Evolutionary conservation across 2,113 vertebrate species (phyloP), one percentile per base, ranked within the genome.

Genomic region (Nannospalax galili): DNA sequence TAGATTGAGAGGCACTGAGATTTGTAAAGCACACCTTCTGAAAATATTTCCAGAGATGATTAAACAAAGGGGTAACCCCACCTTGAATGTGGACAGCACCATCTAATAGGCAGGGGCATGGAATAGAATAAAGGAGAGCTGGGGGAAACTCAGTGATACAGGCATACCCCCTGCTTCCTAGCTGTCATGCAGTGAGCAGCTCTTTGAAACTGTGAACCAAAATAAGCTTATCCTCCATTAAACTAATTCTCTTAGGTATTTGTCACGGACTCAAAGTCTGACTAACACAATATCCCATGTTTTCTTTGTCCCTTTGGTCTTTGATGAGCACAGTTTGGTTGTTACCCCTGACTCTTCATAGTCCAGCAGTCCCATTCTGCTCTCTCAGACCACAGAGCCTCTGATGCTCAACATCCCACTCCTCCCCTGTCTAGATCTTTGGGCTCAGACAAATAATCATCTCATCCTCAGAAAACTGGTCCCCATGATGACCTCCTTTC

Each of bases 401-500:
- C 24, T 56, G 10, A 24, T 64, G n/a, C 1, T 22, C 16, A 35
- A 12, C 1, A 30, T 2, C 17, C 30, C 16, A 7, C 60, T 64
- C 2, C 75, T n/a, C 32, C 42, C 19, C 14, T 7, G 37, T 45
- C 62, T 3, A 30, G 22, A 16, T n/a, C 72, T 88, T 16, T n/a
- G 32, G n/a, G n/a, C 16, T 88, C 30, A 58, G 9, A 48, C 19
- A 24, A 20, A 32, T 48, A 16, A 5, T 75, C 17, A 11, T 58
- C 35, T 24, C n/a, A n/a, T 37, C 28, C 69, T 81, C 42, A 65
- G 42, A 77, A 52, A 20, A 7, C 2, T 32, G 69, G 52, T 32
- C 52, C 60, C 58, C 9, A 1, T 26, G 35, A 24, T 0, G 0
- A 0, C 37, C 7, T 52, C 58, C 75, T 67, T 37, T 30, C 58